These are phyloP conservation scores for Origma solitaria DNA, from an alignment of 2,113 vertebrate genomes.

Conservation along the genomic window DNA sequence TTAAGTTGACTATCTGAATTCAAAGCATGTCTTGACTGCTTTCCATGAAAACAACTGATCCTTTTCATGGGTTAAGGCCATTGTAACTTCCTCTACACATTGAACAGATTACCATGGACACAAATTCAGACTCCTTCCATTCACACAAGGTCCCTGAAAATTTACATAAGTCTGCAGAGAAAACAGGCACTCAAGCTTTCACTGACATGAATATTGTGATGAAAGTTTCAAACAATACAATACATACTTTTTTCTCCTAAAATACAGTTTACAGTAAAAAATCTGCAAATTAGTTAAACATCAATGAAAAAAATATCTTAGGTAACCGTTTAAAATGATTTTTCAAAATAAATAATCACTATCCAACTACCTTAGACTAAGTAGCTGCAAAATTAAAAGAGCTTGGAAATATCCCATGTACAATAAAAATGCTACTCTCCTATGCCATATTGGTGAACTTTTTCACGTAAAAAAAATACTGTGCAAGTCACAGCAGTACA, in stretches of 20 bases:
- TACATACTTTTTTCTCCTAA: background rate
- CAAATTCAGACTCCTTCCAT: constrained; percentile 60
- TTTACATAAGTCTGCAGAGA: constrained; percentile 50
- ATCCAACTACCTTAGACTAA: background rate
- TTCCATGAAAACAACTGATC: constrained; percentile 71
- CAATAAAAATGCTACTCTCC: background rate
- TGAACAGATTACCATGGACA: constrained; percentile 78
- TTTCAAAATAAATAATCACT: background rate
- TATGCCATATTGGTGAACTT: background rate
- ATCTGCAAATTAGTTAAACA: background rate
- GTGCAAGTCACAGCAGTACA: background rate
- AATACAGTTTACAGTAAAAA: constrained; percentile 6
- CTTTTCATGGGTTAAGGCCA: constrained; percentile 72
- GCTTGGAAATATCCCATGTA: background rate
- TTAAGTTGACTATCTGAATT: constrained; percentile 75
- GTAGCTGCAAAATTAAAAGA: background rate
- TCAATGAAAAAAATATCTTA: background rate
- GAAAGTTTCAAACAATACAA: constrained; percentile 6
- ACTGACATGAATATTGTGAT: background rate
- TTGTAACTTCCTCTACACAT: constrained; percentile 72
- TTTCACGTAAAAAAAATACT: background rate
- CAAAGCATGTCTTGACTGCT: constrained; percentile 74
- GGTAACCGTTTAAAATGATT: background rate
- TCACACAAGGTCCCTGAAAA: constrained; percentile 43
- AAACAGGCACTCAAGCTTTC: constrained; percentile 11